phyloP scores from a whole-genome alignment of 2,888 invertebrate species.

The Drosophila mayaguana region DNA sequence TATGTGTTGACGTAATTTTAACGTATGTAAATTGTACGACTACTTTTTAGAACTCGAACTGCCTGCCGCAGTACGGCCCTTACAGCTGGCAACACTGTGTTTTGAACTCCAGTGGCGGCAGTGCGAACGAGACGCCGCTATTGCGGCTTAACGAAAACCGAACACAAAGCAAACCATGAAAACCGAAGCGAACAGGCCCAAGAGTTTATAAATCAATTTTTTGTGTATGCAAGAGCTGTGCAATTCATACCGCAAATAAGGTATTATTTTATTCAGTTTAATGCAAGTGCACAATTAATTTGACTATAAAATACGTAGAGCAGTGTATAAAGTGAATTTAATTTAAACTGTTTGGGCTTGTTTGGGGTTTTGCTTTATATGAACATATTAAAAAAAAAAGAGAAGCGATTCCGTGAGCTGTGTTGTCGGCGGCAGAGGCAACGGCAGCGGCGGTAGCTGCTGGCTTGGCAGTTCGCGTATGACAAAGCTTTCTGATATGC shows the following conservation, averaged over 20 bases:
- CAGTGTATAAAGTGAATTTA: slow-evolving; percentile 33
- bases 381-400: not conserved
- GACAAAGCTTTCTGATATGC: slow-evolving; percentile 47
- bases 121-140: slow-evolving; percentile 66
- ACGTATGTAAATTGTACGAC: not conserved
- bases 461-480: slow-evolving; percentile 43
- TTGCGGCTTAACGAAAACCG: slow-evolving; percentile 68
- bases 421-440: slow-evolving; percentile 29
- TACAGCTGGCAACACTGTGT: slow-evolving; percentile 56
- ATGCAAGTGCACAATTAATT: slow-evolving; percentile 26
- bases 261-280: slow-evolving; percentile 55
- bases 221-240: slow-evolving; percentile 83
- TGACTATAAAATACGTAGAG: not conserved
- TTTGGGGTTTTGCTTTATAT: slow-evolving; percentile 15
- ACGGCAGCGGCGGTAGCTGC: slow-evolving; percentile 43
- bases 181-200: slow-evolving; percentile 78
- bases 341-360: slow-evolving; percentile 7
- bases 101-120: slow-evolving; percentile 24
- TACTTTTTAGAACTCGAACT: slow-evolving; percentile 16
- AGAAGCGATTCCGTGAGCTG: slow-evolving; percentile 37
- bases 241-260: slow-evolving; percentile 70
- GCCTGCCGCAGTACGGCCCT: slow-evolving; percentile 6
- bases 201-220: slow-evolving; percentile 84
- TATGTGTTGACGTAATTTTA: not conserved
- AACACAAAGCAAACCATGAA: slow-evolving; percentile 73